Conservation (phyloP, 2,888 invertebrate genomes). For the Melanargia galathea region DNA sequence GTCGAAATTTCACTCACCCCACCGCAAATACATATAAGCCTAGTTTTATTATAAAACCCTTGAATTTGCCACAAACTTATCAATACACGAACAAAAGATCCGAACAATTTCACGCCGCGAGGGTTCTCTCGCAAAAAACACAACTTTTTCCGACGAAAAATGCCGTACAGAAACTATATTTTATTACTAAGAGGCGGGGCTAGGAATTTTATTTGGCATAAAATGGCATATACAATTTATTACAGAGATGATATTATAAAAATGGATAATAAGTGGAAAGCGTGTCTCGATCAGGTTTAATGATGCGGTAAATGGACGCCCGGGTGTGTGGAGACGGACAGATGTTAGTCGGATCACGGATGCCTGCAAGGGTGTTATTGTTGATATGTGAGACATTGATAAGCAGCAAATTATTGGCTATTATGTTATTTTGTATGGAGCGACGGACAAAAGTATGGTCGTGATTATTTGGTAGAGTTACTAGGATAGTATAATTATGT, state of each 20-base stretch:
- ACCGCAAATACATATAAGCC: constrained; percentile 49
- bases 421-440: constrained; percentile 30
- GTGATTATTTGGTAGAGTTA: background rate
- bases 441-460: background rate
- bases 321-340: constrained; percentile 22
- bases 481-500: too few species aligned
- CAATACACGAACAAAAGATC: constrained; percentile 47
- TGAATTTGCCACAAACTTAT: constrained; percentile 53
- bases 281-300: constrained; percentile 66
- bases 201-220: constrained; percentile 74
- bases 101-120: constrained; percentile 55
- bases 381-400: constrained; percentile 47
- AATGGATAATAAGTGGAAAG: constrained; percentile 76
- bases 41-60: constrained; percentile 48
- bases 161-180: constrained; percentile 41
- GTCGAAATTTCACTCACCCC: constrained; percentile 39
- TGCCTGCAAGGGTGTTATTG: constrained; percentile 30
- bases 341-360: constrained; percentile 19
- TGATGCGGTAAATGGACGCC: constrained; percentile 63
- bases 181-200: constrained; percentile 64
- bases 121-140: constrained; percentile 40
- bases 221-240: constrained; percentile 71
- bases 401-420: constrained; percentile 47
- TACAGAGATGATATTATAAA: constrained; percentile 72
- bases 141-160: constrained; percentile 26